phyloP scores from a whole-genome alignment of 2,797 vertebrate genomes.

The Euthynnus affinis region DNA sequence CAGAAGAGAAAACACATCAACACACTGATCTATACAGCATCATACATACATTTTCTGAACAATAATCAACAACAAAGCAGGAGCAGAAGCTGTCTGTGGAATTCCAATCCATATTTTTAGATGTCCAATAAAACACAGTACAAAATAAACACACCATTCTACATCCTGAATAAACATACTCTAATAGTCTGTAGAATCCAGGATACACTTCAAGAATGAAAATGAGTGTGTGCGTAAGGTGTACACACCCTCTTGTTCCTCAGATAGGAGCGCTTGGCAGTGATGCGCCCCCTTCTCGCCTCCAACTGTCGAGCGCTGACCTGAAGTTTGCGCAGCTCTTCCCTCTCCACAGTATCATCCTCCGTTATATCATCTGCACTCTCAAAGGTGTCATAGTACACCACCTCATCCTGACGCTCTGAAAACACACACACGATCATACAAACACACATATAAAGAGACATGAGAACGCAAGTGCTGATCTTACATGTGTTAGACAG shows the following conservation, averaged over 20 bases:
- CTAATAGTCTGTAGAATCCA: not conserved
- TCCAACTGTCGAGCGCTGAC: slow-evolving; percentile 94
- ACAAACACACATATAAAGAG: no score
- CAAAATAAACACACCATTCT: not conserved
- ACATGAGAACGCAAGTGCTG: not conserved
- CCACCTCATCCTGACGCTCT: slow-evolving; percentile 96
- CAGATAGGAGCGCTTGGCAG: slow-evolving; percentile 98
- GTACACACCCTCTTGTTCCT: slow-evolving; percentile 94
- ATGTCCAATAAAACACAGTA: not conserved
- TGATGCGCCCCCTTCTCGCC: slow-evolving; percentile 95
- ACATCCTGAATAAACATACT: not conserved
- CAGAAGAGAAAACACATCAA: slow-evolving; percentile 35
- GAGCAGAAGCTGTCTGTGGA: not conserved
- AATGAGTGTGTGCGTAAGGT: not conserved
- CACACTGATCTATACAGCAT: not conserved
- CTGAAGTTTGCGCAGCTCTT: slow-evolving; percentile 92
- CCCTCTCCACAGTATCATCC: slow-evolving; percentile 83
- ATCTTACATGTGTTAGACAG: slow-evolving; percentile 2
- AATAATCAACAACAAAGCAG: not conserved
- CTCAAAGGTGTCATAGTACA: slow-evolving; percentile 98
- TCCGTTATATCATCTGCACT: slow-evolving; percentile 93
- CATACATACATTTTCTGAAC: not conserved
- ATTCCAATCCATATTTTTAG: not conserved
- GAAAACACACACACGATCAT: slow-evolving; percentile 50
- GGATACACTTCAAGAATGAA: slow-evolving; percentile 10